Conservation (phyloP, 2,888 invertebrate species). For the Acholoe squamosa region DNA sequence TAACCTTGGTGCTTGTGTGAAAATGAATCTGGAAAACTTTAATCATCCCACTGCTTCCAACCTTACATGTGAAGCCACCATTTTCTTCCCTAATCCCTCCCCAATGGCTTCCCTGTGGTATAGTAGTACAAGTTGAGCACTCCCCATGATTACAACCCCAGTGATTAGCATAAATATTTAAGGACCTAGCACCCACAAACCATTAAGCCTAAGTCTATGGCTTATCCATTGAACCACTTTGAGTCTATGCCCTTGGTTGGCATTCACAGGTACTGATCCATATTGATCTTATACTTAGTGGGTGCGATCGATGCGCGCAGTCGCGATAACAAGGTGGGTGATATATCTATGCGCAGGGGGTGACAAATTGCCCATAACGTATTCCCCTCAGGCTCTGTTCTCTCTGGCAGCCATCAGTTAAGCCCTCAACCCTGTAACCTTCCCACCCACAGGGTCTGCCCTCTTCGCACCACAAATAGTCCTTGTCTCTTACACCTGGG, state of each 20-base stretch:
- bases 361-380: conserved; percentile 18
- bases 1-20: no score
- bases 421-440: not conserved
- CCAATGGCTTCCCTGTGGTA: no score
- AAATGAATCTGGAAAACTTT: no score
- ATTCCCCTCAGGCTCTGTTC: not conserved
- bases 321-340: not conserved
- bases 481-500: no score
- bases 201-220: not conserved
- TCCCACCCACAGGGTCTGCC: not conserved
- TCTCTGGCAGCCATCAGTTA: not conserved
- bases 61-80: no score
- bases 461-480: no score
- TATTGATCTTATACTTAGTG: conserved; percentile 14
- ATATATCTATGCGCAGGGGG: not conserved
- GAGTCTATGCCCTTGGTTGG: not conserved
- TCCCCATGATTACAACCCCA: no score
- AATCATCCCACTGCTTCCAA: no score
- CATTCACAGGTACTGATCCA: conserved; percentile 18
- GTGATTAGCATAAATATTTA: no score
- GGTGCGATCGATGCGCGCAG: not conserved
- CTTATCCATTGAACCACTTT: not conserved
- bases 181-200: not conserved
- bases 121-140: no score
- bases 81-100: no score